Evolutionary conservation across 2,113 vertebrate genomes (phyloP).

Genomic region (Zosterops japonicus): DNA sequence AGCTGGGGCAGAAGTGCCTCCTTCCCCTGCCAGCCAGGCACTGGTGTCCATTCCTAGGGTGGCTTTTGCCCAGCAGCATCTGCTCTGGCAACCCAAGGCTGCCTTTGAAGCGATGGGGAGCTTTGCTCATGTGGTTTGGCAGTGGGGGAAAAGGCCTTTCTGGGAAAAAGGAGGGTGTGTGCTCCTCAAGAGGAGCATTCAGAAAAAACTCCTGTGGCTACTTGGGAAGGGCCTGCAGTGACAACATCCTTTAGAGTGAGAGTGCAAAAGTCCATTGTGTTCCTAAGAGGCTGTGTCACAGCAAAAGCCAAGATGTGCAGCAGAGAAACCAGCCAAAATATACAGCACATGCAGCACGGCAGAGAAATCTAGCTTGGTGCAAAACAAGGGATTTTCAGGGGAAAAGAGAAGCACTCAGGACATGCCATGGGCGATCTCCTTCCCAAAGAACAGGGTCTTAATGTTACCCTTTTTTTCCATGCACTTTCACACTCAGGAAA

Average conservation of each 20-base stretch:
- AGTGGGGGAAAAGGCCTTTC: background rate
- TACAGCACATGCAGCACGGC: accelerated
- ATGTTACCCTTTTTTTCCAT: background rate
- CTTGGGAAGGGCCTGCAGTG: background rate
- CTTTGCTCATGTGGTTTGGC: background rate
- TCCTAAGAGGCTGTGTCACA: background rate
- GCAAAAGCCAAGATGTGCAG: background rate
- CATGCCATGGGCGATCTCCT: background rate
- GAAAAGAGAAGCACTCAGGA: background rate
- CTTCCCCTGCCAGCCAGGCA: background rate
- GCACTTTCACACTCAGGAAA: background rate
- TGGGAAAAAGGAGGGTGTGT: background rate
- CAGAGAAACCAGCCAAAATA: background rate
- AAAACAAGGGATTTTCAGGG: background rate
- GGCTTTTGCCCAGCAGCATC: background rate
- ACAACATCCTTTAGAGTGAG: background rate
- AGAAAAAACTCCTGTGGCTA: background rate
- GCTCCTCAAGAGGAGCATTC: background rate
- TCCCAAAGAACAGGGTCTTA: background rate
- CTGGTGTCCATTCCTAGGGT: background rate
- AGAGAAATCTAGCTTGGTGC: background rate
- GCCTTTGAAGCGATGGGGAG: background rate
- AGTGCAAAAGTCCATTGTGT: background rate
- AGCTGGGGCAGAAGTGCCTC: background rate
- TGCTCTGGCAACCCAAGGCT: background rate